Percentiles rank a stretch among this genome's conserved stretches.
These are phyloP conservation scores for Dendroctonus valens DNA, from an alignment of 1,140 invertebrate species.

Conservation along the genomic window DNA sequence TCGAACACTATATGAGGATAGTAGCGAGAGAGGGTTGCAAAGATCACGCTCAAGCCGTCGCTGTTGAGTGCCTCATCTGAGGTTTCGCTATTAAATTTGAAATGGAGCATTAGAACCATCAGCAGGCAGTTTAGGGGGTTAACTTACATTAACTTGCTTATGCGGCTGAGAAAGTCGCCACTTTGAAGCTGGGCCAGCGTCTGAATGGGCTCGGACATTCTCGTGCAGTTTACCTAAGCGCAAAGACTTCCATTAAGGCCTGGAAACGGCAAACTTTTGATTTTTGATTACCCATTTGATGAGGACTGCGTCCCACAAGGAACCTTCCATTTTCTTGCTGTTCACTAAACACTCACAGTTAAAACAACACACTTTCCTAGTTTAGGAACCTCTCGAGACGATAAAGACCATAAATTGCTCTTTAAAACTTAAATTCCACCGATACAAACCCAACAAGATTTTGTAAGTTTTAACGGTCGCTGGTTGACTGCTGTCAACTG, in stretches of 20 bases:
- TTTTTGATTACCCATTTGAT: slow-evolving; percentile 44
- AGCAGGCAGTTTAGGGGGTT: not conserved
- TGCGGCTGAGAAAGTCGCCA: slow-evolving; percentile 42
- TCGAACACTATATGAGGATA: slow-evolving; percentile 40
- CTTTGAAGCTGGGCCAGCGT: slow-evolving; percentile 39
- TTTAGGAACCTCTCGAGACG: too few relatives aligned
- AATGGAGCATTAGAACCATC: not conserved
- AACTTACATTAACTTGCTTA: slow-evolving; percentile 45
- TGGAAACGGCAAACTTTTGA: not conserved
- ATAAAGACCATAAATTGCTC: too few relatives aligned
- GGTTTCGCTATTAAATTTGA: slow-evolving; percentile 27
- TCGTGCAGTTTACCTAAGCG: slow-evolving; percentile 46
- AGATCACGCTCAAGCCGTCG: slow-evolving; percentile 38
- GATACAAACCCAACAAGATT: too few relatives aligned
- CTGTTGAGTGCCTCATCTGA: slow-evolving; percentile 17
- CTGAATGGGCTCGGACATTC: slow-evolving; percentile 40
- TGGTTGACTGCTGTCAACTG: too few relatives aligned
- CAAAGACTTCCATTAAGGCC: not conserved
- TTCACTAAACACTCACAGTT: too few relatives aligned
- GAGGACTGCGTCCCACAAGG: slow-evolving; percentile 43
- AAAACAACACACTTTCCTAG: too few relatives aligned
- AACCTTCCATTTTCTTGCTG: slow-evolving; percentile 33
- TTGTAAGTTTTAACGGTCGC: too few relatives aligned
- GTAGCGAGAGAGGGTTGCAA: slow-evolving; percentile 39
- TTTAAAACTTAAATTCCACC: too few relatives aligned